Base-by-base conservation (phyloP, 2,888 invertebrate genomes). In the Boloria selene region DNA sequence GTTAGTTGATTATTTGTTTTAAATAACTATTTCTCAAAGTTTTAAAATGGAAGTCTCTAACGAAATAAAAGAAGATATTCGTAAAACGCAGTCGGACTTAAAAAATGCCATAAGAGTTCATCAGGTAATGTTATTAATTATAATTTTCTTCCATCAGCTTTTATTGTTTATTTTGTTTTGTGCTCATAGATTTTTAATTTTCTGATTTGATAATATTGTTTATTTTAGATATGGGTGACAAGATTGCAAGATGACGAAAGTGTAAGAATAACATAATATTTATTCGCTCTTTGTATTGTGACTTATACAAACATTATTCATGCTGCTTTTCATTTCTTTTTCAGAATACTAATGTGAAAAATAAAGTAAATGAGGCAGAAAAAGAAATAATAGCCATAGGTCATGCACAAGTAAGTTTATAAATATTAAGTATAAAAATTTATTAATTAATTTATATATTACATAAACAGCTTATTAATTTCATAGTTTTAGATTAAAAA, bases 91-190 rank as follows among this genome's bases (percentile, higher is more conserved):
- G 81, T 88, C 88, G 66, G 93, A 94, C 77, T 88, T 94, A 77
- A 94, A 93, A 89, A 93, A 93, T 80, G 94, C 94, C 70, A 94
- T 94, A 78, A 90, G 93, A 78, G 88, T 93, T 82, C 94, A 94
- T 88, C 94, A 94, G 93, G 94, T 94, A 82, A 85, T 85, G 82
- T 54, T 31, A 16, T 67, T 65, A 64, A 58, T 71, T 56, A 44
- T 18, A 16, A 13, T 45, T 16, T 13, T 13, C 49, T 51, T 52
- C 14, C n/a, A 13, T 49, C 22, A 13, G 26, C 26, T 14, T 53
- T 58, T 18, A 22, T 50, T 6, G 22, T 26, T 18, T 44, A 2
- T 45, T 31, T 31, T 54, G n/a, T 49, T 50, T 59, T 22, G 47
- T 52, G 62, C 64, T 64, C 44, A 22, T 50, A 50, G 6, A 18